Conservation (phyloP, 1,140 invertebrate genomes). For the Leptestheria dahalacensis region DNA sequence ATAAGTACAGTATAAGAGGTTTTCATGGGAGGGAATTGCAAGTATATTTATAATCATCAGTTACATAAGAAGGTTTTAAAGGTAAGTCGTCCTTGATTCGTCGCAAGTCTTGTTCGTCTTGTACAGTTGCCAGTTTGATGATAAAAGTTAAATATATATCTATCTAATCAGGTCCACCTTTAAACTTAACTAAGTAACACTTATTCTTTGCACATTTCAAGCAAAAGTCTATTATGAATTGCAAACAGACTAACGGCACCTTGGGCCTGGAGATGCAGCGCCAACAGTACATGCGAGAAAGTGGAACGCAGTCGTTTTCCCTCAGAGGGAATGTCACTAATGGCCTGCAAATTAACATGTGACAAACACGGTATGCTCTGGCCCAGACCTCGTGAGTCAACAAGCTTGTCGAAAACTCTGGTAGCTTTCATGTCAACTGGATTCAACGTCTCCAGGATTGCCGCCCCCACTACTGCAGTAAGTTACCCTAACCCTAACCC, state of each 20-base stretch:
- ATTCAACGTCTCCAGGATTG: not conserved
- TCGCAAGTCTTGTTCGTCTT: no score
- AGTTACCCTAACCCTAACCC: not conserved
- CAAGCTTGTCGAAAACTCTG: not conserved
- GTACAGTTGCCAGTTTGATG: no score
- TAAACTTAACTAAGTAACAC: no score
- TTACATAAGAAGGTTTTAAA: no score
- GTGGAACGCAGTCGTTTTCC: not conserved
- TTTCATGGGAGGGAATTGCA: no score
- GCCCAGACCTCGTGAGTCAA: not conserved
- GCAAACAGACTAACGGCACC: conserved; percentile 2
- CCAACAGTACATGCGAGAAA: not conserved
- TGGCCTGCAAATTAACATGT: conserved; percentile 11
- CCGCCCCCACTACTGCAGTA: conserved; percentile 5
- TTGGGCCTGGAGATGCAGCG: conserved; percentile 12
- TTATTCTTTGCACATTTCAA: no score
- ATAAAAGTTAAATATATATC: no score
- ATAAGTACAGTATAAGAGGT: no score
- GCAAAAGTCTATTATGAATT: no score
- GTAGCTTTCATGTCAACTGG: not conserved
- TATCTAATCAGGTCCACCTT: no score
- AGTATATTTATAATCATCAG: no score
- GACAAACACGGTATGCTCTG: not conserved
- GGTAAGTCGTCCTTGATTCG: no score
- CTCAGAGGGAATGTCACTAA: not conserved